Evolutionary conservation across 35 echinoderm and acorn worm genomes (phyloP), one percentile per base, ranked within the genome.

Genomic region (Patiria miniata): DNA sequence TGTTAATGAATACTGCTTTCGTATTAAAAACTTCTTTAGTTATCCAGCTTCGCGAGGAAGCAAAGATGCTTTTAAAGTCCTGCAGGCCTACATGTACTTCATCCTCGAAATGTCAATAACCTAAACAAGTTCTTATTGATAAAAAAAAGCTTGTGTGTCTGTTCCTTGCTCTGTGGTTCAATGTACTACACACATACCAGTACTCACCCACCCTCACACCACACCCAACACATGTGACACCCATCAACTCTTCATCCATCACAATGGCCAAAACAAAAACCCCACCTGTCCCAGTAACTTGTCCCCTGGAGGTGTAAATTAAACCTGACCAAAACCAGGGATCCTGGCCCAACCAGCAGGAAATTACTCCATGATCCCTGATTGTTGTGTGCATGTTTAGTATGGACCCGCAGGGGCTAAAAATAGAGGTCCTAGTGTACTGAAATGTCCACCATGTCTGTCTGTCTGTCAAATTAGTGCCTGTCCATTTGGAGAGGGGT

Each of bases 231-330:
- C 61, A 68, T 68, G 61, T 22, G 32, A 8, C 6, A 68, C 1
- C 8, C 0, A 10, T 0, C 8, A 68, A 9, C 61, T 0, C 61
- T 34, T 73, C 65, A 32, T 23, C 34, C 19, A 60, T 60, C 57
- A 10, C 42, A 6, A 47, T 47, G 42, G 42, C 4, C 42, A 47
- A n/a, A n/a, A n/a, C n/a, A n/a, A 60, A 26, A 26, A 10, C 65
- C 29, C 65, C 65, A 73, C 29, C 65, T 73, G 65, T 73, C 34
- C 65, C 34, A 2, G 3, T 16, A 73, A 23, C 65, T 73, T 34
- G 15, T 73, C 23, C 65, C 65, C 65, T 73, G 21, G 29, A 73
- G 65, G 21, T 73, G 65, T 73, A 34, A 73, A 73, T 73, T 73
- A 73, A 23, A 73, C 65, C 65, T 32, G 12, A 73, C 26, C 26